Base-by-base conservation (phyloP, 2,888 invertebrate genomes). In the Ectemnius cavifrons region DNA sequence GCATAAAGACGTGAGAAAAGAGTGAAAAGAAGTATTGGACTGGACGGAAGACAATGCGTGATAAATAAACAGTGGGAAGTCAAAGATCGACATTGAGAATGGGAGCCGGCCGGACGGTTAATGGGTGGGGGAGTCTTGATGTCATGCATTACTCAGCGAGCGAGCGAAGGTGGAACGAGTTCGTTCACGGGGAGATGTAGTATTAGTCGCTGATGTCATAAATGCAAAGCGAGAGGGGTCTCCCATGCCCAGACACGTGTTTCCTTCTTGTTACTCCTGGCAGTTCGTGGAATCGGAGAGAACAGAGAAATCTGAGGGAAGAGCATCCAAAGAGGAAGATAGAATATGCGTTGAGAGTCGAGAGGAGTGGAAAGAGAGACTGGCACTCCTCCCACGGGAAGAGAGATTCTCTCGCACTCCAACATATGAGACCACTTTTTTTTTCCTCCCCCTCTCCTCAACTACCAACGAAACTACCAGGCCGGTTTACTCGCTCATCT, bases 161-260 rank as follows among this genome's bases (percentile, higher is more conserved):
- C n/a, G 18, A 45, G 20, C 28, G 58, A 62, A 72, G 60, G 58
- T 59, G 59, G 57, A 68, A 73, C 67, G 70, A 77, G 65, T 68
- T 68, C 59, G 67, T 23, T 52, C n/a, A 14, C 18, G 57, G 37
- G 37, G 59, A 67, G 63, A 63, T 23, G 61, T 52, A 56, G 37
- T 68, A 68, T 73, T 77, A 67, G 63, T 63, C 45, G 71, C 71
- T 80, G 77, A 80, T 80, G 79, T 75, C 79, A 79, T 73, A 78
- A 73, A 73, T 73, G 75, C 67, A 66, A 78, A 74, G 67, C 59
- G 63, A 68, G 61, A 67, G 56, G 59, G 63, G 47, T 75, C 74
- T 72, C 63, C 23, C 64, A 23, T 18, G 63, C 16, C 4, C 16
- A 16, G 23, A 58, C 58, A 63, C 74, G 67, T 63, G 65, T 67